Base-by-base conservation (phyloP, 2,888 invertebrate species). In the Chymomyza amoena region DNA sequence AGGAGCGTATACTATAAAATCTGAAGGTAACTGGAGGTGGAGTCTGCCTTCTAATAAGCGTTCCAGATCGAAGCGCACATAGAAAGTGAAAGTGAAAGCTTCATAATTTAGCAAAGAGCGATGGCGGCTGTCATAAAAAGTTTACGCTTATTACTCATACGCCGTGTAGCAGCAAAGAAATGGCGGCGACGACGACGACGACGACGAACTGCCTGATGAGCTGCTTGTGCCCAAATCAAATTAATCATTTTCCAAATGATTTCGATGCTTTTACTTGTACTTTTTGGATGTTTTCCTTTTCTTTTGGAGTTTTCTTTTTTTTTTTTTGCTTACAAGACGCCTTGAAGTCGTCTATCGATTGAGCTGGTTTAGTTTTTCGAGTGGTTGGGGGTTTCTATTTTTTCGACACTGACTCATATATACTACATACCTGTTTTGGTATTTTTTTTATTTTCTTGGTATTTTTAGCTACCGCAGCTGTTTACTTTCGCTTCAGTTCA, bases 201-300 rank as follows among this genome's bases (percentile, higher is more conserved):
- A 9, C 36, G 15, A 25, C 56, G 15, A 16, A 57, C 20, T 28
- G 59, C n/a, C 28, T 59, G 56, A 25, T 57, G 56, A 59, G 39
- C 39, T 45, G 39, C 39, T 45, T 45, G 39, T 45, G 39, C 39
- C 10, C 39, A 45, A 45, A 45, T 84, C 72, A 74, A 76, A 87
- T 83, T 81, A 77, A 84, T 87, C 75, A 81, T 86, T 73, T 25
- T 57, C 39, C 68, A 79, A 72, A 75, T 72, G 73, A 71, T 65
- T 80, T n/a, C 7, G 32, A 32, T 45, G 13, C 39, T 45, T 45
- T 45, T 45, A 13, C 39, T 45, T 45, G 10, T 45, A 45, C 39
- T 45, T 45, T 32, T 32, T 32, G 32, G 0, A 32, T 6, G 32
- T 32, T 6, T 32, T 32, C 32, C 0, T 32, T 7, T 6, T 7